Evolutionary conservation across 2,797 vertebrate species (phyloP), one percentile per base, ranked within the genome.

Genomic region (Eupleurogrammus muticus): DNA sequence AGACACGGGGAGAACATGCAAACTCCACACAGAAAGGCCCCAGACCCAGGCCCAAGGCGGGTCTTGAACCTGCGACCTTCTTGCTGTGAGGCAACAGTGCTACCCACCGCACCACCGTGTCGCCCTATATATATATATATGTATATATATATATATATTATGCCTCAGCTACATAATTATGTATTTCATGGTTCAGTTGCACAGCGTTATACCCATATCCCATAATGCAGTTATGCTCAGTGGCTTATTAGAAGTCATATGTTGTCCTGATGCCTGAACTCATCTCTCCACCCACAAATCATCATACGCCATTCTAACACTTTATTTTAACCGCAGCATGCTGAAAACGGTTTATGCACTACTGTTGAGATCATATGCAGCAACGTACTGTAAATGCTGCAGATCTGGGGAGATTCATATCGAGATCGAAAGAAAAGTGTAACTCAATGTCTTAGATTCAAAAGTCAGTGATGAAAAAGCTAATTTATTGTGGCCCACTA

Each of bases 91-190:
- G n/a, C n/a, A n/a, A n/a, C n/a, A n/a, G n/a, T n/a, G n/a, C n/a
- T n/a, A n/a, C n/a, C n/a, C n/a, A n/a, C n/a, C n/a, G n/a, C n/a
- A n/a, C n/a, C n/a, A n/a, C n/a, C n/a, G n/a, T n/a, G n/a, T n/a
- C n/a, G n/a, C n/a, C n/a, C n/a, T n/a, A n/a, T n/a, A n/a, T n/a
- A n/a, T n/a, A n/a, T n/a, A n/a, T n/a, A n/a, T n/a, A n/a, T n/a
- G n/a, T n/a, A n/a, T n/a, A n/a, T n/a, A n/a, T n/a, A 28, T 68
- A 54, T 17, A 23, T 70, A 73, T 60, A 32, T 59, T 77, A 42
- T 59, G 32, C 51, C 48, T 73, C 59, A 44, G 51, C 28, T 17
- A 2, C 49, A 57, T 73, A 32, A 70, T 81, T 56, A 55, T 38
- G 9, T 11, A 56, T 75, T 62, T 68, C 2, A 68, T 24, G 0